Evolutionary conservation across 2,888 invertebrate species (phyloP), one percentile per base, ranked within the genome.

Genomic region (Drosophila greeni): DNA sequence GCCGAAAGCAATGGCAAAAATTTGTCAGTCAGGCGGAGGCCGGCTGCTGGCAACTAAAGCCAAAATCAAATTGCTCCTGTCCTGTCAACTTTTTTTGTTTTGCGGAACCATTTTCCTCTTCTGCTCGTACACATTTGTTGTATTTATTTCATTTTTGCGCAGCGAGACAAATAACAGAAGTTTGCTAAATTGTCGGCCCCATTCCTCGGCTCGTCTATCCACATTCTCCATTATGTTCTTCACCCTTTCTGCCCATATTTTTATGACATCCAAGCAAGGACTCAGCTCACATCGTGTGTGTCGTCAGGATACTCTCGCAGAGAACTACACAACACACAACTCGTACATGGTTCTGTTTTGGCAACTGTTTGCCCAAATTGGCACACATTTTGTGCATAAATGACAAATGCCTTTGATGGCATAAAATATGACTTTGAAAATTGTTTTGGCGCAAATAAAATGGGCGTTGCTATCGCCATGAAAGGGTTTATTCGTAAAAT

Each of bases 331-430:
- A 48, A n/a, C 33, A 33, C n/a, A 57, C n/a, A n/a, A n/a, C 39
- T 23, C 42, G 29, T 16, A 9, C 26, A 52, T 33, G 42, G 59
- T 39, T 59, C 56, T 43, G 37, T 47, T 42, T 55, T 55, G 51
- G 54, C 65, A 54, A 66, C 71, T 62, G 56, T 43, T 61, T 60
- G 47, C 42, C 62, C 62, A 76, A 84, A 82, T 77, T 79, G 78
- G 70, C 76, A 74, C 79, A 81, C 73, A 82, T 77, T 81, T 82
- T 79, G 71, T 72, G 75, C 75, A 81, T 78, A 82, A 82, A 84
- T 84, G 82, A 82, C 84, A 82, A 82, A 84, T 82, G 81, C 75
- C 79, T 78, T 71, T 82, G 82, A 78, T 82, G 82, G 76, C 81
- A 76, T 82, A 80, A 84, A 84, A 84, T 82, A 82, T 82, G 79